phyloP scores from a whole-genome alignment of 2,113 vertebrate species.

The sheep (Ovis aries) region ARS-UI_Ramb_v3.0 NC_056054.1:76626001-76626500 shows the following conservation, averaged over 20 bases:
- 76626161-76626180: not conserved
- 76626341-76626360: slow-evolving; percentile 59
- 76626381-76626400: slow-evolving; percentile 64
- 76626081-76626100: not conserved
- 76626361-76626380: slow-evolving; percentile 57
- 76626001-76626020: not conserved
- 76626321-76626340: slow-evolving; percentile 7
- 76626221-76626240: not conserved
- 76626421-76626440: slow-evolving; percentile 65
- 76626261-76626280: slow-evolving; percentile 50
- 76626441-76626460: slow-evolving; percentile 69
- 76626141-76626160: not conserved
- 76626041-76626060: not conserved
- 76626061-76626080: not conserved
- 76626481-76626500: slow-evolving; percentile 70
- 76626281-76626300: slow-evolving; percentile 53
- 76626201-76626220: not conserved
- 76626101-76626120: not conserved
- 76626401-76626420: slow-evolving; percentile 61
- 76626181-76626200: slow-evolving; percentile 9
- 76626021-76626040: not conserved
- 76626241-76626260: slow-evolving; percentile 19
- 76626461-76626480: slow-evolving; percentile 48
- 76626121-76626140: not conserved
- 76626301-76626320: slow-evolving; percentile 50